Evolutionary conservation across 2,797 vertebrate species (phyloP), one percentile per base, ranked within the genome.

Genomic region (Tadarida brasiliensis): DNA sequence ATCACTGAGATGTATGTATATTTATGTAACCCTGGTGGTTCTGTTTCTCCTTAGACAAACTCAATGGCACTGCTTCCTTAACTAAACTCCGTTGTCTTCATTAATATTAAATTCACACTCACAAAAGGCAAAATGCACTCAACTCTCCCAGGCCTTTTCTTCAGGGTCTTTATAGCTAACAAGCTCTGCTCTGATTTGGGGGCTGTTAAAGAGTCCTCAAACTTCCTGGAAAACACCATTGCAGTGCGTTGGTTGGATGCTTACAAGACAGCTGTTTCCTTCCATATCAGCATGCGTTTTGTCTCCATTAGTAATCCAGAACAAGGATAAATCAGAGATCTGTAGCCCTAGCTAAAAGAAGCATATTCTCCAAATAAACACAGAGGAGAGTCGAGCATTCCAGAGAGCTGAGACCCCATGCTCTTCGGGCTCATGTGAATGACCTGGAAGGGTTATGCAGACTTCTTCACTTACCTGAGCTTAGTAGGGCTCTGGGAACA

Each of bases 21-120:
- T 98, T 98, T 97, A 96, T 97, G 63, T 97, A 97, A 98, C 94
- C 83, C 83, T 91, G 71, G 67, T 95, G 78, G 89, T 94, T 96
- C 77, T 94, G 88, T 96, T 96, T 92, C 90, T 97, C 95, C 86
- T 96, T 91, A 96, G 90, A 86, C 68, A 94, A 97, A 93, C 92
- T 97, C 96, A 95, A 19, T 81, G 70, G 44, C 74, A 92, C 61
- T 86, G 2, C 92, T 97, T 95, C 93, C 91, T 95, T 89, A 96
- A 83, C 86, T 89, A 86, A 92, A 63, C 87, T 93, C 76, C 0
- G 0, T 86, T 83, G 94, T 87, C 70, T 94, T 63, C 44, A 93
- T 97, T 97, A 97, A 96, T 97, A 96, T 95, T 95, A 93, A 97
- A 94, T 91, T 95, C 54, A 89, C 84, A 94, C 51, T 93, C 85